Evolutionary conservation across 1,140 invertebrate species (phyloP), one percentile per base, ranked within the genome.

Genomic region (Diplogasteroides magnus): DNA sequence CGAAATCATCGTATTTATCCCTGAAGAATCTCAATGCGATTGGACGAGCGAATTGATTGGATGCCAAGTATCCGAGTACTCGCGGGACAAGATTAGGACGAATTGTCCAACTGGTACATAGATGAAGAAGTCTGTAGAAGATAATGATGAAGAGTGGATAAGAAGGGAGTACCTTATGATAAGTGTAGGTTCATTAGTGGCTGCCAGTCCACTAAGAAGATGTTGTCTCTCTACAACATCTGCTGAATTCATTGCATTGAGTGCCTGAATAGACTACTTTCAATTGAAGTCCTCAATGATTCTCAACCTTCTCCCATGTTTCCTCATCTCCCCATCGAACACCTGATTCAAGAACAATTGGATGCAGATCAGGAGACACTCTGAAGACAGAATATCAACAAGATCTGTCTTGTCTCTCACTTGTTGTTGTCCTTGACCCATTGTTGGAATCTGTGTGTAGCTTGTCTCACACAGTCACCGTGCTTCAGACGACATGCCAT

Each of bases 311-410:
- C 56, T 78, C 77, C 74, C 77, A 78, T 13, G 79, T 71, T 6
- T 32, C 37, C 19, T 65, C 37, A 0, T 56, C 71, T 31, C 77
- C 77, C 11, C 68, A 68, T 15, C 69, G 67, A 25, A 78, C 69
- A 29, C 77, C 77, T 71, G 76, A 77, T 65, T 80, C 76, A 1
- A 78, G 37, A 13, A 77, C 69, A 11, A 78, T 70, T n/a, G 67
- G 72, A 28, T 66, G 66, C 29, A 80, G 60, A 55, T 78, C 77
- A 26, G 79, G 74, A 55, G 61, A 57, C n/a, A 76, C 32, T 2
- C 77, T 76, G 28, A 0, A n/a, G n/a, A n/a, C n/a, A n/a, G n/a
- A 78, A 75, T 28, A 0, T 67, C 23, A 25, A 15, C 25, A 72
- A 31, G 28, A 19, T 6, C 2, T 0, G 14, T 19, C 3, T 27